These are phyloP conservation scores for Todiramphus chloris DNA, from an alignment of 2,113 vertebrate species.

Conservation along the genomic window DNA sequence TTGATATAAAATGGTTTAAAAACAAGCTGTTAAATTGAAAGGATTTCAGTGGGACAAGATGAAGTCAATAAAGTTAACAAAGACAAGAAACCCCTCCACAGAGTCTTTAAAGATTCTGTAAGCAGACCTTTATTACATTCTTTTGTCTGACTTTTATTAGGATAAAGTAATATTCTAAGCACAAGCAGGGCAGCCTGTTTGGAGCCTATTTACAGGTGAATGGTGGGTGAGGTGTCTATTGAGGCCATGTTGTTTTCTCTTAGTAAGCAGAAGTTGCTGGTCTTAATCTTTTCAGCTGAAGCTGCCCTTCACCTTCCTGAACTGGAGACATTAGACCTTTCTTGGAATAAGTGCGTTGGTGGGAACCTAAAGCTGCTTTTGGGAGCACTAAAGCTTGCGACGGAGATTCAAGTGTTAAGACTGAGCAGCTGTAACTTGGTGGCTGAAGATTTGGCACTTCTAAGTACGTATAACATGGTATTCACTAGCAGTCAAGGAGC, in stretches of 20 bases:
- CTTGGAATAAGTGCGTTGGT: slow-evolving; percentile 91
- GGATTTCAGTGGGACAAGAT: not conserved
- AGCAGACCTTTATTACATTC: not conserved
- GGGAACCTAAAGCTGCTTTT: slow-evolving; percentile 82
- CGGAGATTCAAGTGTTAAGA: slow-evolving; percentile 77
- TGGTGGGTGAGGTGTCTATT: slow-evolving; percentile 31
- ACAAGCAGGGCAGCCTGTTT: not conserved
- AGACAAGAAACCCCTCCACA: not conserved
- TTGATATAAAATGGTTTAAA: not conserved
- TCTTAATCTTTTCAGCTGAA: slow-evolving; percentile 77
- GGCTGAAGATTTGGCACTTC: slow-evolving; percentile 76
- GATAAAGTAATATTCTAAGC: not conserved
- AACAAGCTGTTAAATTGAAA: not conserved
- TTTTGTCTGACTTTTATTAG: not conserved
- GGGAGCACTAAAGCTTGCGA: slow-evolving; percentile 73
- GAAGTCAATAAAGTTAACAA: not conserved
- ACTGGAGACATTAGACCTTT: slow-evolving; percentile 83
- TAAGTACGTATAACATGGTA: slow-evolving; percentile 76
- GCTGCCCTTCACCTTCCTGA: slow-evolving; percentile 74
- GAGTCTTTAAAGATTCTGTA: not conserved
- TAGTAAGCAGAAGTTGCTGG: slow-evolving; percentile 52
- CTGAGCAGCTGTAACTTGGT: slow-evolving; percentile 90
- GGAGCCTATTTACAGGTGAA: slow-evolving; percentile 14
- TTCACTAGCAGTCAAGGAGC: not conserved
- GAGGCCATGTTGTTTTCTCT: slow-evolving; percentile 17